These are phyloP conservation scores for Drepanosiphum platanoidis DNA, from an alignment of 2,888 invertebrate species.

Conservation along the genomic window DNA sequence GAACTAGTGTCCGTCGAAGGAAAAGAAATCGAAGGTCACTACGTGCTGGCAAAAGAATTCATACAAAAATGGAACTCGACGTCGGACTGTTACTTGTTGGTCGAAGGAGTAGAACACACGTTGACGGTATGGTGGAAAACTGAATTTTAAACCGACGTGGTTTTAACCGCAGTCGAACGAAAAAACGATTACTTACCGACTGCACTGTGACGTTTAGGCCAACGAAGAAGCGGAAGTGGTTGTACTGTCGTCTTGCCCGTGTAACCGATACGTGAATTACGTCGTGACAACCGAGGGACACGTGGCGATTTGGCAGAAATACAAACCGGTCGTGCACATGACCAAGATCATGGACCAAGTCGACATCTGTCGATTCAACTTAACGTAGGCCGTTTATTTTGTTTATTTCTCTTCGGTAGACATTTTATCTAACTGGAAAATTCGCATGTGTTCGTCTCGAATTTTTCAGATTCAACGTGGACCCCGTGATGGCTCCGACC, in stretches of 20 bases:
- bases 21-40: slow-evolving; percentile 77
- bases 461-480: slow-evolving; percentile 74
- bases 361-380: slow-evolving; percentile 70
- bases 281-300: slow-evolving; percentile 75
- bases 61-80: slow-evolving; percentile 77
- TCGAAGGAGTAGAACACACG: slow-evolving; percentile 75
- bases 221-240: slow-evolving; percentile 74
- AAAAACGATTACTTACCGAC: neutral
- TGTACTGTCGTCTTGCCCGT: slow-evolving; percentile 76
- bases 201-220: slow-evolving; percentile 68
- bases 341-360: slow-evolving; percentile 68
- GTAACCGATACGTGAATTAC: slow-evolving; percentile 73
- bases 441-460: no score
- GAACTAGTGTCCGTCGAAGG: slow-evolving; percentile 77
- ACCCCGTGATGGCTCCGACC: slow-evolving; percentile 76
- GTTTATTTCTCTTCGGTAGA: no score
- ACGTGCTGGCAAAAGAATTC: slow-evolving; percentile 74
- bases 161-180: neutral
- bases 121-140: slow-evolving; percentile 72
- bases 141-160: neutral
- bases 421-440: no score
- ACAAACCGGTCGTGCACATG: slow-evolving; percentile 63
- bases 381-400: slow-evolving; percentile 68
- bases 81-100: slow-evolving; percentile 75
- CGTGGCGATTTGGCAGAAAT: slow-evolving; percentile 73